These are phyloP conservation scores for Melipona quadrifasciata DNA, from an alignment of 1,140 invertebrate species.

Conservation along the genomic window DNA sequence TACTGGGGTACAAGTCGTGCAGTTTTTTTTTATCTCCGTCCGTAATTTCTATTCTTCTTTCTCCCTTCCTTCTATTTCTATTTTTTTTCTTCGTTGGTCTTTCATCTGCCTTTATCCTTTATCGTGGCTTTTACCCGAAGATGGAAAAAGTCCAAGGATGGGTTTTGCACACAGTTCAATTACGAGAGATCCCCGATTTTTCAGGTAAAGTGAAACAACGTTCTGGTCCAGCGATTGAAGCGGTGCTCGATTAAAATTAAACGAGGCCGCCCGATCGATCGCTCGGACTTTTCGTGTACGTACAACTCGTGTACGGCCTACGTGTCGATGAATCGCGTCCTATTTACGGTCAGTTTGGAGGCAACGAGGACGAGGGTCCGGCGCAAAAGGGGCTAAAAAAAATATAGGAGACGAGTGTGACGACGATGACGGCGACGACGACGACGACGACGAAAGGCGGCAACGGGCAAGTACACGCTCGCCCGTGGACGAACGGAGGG, in stretches of 20 bases:
- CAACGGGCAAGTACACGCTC: conserved; percentile 22
- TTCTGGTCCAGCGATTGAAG: conserved; percentile 4
- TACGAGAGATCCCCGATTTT: conserved; percentile 32
- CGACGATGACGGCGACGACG: neutral
- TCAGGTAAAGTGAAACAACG: conserved; percentile 15
- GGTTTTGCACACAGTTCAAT: conserved; percentile 6
- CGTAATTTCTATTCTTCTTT: neutral
- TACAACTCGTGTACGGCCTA: conserved; percentile 10
- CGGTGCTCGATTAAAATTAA: conserved; percentile 46
- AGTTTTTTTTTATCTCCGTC: neutral
- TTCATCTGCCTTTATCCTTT: neutral
- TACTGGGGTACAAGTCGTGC: too few species aligned
- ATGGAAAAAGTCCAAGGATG: neutral
- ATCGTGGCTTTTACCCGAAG: too few species aligned
- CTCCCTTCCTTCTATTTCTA: neutral
- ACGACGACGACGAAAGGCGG: neutral
- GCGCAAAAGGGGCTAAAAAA: conserved; percentile 23
- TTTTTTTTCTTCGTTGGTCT: neutral
- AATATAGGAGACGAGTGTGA: neutral
- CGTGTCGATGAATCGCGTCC: conserved; percentile 46
- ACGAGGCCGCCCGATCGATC: conserved; percentile 42
- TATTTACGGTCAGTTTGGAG: conserved; percentile 47
- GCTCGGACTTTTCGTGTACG: conserved; percentile 23
- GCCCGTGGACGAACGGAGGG: conserved; percentile 42
- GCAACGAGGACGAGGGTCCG: conserved; percentile 32